These are phyloP conservation scores for Cephalopachus bancanus DNA, from an alignment of 2,797 vertebrate species.

Conservation along the genomic window DNA sequence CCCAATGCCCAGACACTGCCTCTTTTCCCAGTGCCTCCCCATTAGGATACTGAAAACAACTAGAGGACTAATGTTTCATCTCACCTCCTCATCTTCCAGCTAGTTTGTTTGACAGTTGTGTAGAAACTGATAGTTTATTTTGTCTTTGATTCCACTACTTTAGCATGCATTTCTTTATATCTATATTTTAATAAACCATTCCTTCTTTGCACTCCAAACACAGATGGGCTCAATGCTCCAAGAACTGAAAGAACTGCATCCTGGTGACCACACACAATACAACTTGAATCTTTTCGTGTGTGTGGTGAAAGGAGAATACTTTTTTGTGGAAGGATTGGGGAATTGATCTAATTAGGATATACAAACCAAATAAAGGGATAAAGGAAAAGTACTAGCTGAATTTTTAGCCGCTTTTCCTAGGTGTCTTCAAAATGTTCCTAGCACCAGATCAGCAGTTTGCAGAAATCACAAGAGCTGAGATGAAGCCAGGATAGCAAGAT, in stretches of 20 bases:
- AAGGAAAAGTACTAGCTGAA: background rate
- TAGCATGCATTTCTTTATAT: conserved; percentile 10
- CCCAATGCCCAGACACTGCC: background rate
- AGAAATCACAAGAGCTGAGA: conserved; percentile 1
- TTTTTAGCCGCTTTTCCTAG: background rate
- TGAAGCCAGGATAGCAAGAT: background rate
- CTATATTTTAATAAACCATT: conserved; percentile 44
- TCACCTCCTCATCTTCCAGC: background rate
- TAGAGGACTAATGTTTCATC: background rate
- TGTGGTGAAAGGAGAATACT: background rate
- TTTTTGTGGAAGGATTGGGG: background rate
- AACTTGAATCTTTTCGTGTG: background rate
- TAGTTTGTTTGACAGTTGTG: background rate
- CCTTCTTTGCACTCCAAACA: background rate
- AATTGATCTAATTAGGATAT: background rate
- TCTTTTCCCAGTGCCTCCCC: background rate
- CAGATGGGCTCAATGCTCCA: background rate
- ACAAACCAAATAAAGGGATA: conserved; percentile 15
- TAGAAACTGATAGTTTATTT: background rate
- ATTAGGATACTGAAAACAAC: background rate
- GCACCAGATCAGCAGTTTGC: background rate
- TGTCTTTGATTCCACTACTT: conserved; percentile 47
- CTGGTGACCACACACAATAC: background rate
- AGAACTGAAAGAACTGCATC: background rate
- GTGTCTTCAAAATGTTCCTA: background rate